Conservation (phyloP, 2,113 vertebrate genomes). For the Probosciger aterrimus region DNA sequence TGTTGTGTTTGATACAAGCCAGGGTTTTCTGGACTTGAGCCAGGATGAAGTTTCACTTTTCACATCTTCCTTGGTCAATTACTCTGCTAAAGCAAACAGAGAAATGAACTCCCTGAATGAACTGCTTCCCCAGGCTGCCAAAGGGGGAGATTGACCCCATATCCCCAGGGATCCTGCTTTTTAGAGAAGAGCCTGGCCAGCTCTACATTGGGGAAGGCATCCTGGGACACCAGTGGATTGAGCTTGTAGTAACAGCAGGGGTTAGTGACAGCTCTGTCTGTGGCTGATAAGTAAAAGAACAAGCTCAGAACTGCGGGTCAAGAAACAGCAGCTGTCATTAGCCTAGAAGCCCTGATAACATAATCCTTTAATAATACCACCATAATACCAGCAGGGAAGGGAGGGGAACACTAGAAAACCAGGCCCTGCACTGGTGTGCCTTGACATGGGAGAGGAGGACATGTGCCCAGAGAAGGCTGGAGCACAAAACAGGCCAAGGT, state of each 20-base stretch:
- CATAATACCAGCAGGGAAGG: background rate
- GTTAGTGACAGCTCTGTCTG: background rate
- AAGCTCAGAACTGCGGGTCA: background rate
- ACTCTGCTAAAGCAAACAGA: background rate
- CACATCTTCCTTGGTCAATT: background rate
- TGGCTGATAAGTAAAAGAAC: background rate
- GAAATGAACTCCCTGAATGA: background rate
- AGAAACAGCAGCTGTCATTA: conserved; percentile 34
- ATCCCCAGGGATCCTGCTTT: background rate
- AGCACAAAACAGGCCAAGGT: too few species aligned
- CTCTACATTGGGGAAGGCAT: background rate
- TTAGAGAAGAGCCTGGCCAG: background rate
- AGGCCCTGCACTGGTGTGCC: background rate
- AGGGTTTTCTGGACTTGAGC: background rate
- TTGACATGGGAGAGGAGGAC: background rate
- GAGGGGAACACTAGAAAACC: background rate
- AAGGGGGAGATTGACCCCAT: background rate
- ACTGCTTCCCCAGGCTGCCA: background rate
- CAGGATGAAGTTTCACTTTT: background rate
- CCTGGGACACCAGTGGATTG: background rate
- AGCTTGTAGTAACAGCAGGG: background rate
- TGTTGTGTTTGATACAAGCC: background rate
- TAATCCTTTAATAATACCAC: conserved; percentile 40
- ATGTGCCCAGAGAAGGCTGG: background rate
- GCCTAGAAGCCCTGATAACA: conserved; percentile 34